Base-by-base conservation (phyloP, 2,888 invertebrate genomes). In the Ophion obscuratus region DNA sequence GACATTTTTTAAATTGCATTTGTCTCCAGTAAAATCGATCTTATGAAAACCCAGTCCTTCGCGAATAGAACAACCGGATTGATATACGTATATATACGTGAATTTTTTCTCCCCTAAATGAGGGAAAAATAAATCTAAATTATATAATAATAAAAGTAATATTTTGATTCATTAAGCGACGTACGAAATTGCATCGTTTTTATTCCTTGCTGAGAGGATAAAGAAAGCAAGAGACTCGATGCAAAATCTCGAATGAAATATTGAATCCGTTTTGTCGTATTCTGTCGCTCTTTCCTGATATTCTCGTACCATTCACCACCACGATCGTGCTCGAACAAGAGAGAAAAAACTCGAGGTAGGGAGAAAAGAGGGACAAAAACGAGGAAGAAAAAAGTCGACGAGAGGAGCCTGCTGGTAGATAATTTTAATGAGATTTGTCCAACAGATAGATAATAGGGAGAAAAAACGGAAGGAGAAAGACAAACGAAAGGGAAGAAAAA, bases 381-480 rank as follows among this genome's bases (percentile, higher is more conserved):
- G 27, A 62, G 44, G 24, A 44, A 47, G 31, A 31, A 57, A 74
- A 88, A 88, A 84, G 84, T 79, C 85, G 80, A 87, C 77, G 74
- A 85, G 87, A 83, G 83, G 86, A 82, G 85, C 86, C 89, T 87
- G 85, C 79, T 84, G 83, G 76, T 79, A 91, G 91, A 91, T 92
- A 90, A 92, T 91, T 92, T 92, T 92, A 93, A 93, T 92, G 91
- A 92, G 92, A 91, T 92, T 90, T 80, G 87, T 40, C 78, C 85
- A 75, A 76, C 71, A 40, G 57, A 74, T 71, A 74, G 82, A 80
- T 74, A 71, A 81, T 76, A 57, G 59, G 27, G 74, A 67, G 57
- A 53, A 24, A 44, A 57, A 47, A 61, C 31, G 31, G 66, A 47
- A 40, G 31, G 61, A 64, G 47, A 36, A 61, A 57, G 36, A 67